phyloP scores from a whole-genome alignment of 2,797 vertebrate species.

The Jordanella pulchra region DNA sequence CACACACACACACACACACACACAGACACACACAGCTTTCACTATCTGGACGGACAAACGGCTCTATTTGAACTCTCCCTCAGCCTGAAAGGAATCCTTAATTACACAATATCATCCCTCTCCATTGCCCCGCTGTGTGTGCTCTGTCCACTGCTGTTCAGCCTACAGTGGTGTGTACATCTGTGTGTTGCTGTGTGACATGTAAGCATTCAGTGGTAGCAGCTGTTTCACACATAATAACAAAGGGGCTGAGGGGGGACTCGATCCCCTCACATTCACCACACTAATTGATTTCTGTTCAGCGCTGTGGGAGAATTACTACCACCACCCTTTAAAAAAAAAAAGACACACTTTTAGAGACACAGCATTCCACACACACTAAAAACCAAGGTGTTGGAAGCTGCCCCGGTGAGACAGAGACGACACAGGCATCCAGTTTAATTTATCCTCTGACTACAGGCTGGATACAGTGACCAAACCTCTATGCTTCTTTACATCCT shows the following conservation, averaged over 20 bases:
- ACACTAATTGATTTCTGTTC: slow-evolving; percentile 85
- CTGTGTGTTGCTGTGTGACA: slow-evolving; percentile 64
- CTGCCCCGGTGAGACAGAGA: slow-evolving; percentile 39
- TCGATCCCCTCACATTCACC: slow-evolving; percentile 78
- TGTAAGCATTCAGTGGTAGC: slow-evolving; percentile 89
- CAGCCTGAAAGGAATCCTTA: slow-evolving; percentile 99
- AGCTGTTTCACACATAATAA: slow-evolving; percentile 87
- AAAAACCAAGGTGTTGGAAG: slow-evolving; percentile 64
- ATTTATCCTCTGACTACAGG: slow-evolving; percentile 17
- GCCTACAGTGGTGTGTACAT: slow-evolving; percentile 67
- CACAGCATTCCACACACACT: slow-evolving; percentile 63
- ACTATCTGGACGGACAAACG: slow-evolving; percentile 85
- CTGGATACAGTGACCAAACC: slow-evolving; percentile 19
- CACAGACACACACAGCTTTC: slow-evolving; percentile 69
- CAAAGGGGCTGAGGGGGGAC: slow-evolving; percentile 78
- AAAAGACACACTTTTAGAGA: slow-evolving; percentile 54
- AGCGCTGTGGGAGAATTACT: slow-evolving; percentile 81
- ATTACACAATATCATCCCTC: slow-evolving; percentile 99
- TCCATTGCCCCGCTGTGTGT: slow-evolving; percentile 90
- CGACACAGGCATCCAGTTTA: slow-evolving; percentile 53
- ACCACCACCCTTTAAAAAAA: slow-evolving; percentile 41
- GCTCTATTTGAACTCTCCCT: slow-evolving; percentile 99
- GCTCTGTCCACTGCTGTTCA: slow-evolving; percentile 69
- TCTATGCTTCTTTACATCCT: neutral
- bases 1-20: slow-evolving; percentile 72